Percentiles rank a stretch among this genome's conserved stretches.
These are phyloP conservation scores for Rhegmatorhina hoffmannsi DNA, from an alignment of 2,113 vertebrate species.

Conservation along the genomic window DNA sequence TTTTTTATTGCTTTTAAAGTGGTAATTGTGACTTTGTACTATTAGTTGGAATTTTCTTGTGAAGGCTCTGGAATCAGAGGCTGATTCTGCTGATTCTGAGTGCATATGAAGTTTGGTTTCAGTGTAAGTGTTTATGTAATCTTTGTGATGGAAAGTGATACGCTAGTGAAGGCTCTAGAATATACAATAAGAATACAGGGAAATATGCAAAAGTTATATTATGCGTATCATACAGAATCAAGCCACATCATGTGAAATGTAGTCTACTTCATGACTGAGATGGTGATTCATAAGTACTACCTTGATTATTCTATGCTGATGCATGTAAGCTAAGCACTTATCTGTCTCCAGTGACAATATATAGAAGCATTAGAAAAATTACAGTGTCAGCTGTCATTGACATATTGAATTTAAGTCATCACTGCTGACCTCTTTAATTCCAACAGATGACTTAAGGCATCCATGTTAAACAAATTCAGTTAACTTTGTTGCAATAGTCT, in stretches of 20 bases:
- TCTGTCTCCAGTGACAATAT: neutral
- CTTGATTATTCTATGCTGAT: neutral
- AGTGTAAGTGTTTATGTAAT: neutral
- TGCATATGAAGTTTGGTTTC: neutral
- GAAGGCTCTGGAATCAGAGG: neutral
- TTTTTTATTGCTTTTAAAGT: neutral
- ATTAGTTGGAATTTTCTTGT: neutral
- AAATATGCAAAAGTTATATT: neutral
- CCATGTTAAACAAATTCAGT: neutral
- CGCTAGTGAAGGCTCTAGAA: neutral
- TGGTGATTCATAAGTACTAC: neutral
- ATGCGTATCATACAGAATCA: neutral
- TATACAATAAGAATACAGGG: neutral
- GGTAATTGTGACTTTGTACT: neutral
- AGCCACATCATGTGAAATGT: neutral
- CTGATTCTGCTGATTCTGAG: neutral
- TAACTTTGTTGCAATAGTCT: neutral
- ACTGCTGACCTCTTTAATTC: neutral
- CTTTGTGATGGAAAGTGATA: neutral
- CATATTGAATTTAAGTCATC: neutral
- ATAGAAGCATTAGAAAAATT: neutral
- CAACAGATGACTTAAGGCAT: neutral
- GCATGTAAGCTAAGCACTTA: neutral
- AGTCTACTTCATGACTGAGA: neutral
- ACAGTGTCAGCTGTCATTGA: neutral